Base-by-base conservation (phyloP, 1,140 invertebrate species). In the Achroia grisella region DNA sequence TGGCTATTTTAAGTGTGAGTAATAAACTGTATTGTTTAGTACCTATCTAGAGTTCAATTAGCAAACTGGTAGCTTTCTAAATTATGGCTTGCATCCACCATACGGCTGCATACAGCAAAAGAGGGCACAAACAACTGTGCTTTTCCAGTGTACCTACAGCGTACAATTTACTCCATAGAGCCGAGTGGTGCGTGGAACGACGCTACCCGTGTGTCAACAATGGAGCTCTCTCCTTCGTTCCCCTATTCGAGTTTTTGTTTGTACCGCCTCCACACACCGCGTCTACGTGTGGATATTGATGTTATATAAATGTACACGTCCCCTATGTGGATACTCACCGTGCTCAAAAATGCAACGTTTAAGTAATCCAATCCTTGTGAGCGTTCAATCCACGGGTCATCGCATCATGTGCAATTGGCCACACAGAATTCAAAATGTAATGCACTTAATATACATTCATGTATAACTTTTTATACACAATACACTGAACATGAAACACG, bases 141-240 rank as follows among this genome's bases (percentile, higher is more conserved):
- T 42, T 57, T 62, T 42, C n/a, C n/a, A n/a, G n/a, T n/a, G n/a
- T n/a, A n/a, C n/a, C n/a, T n/a, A n/a, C 23, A 58, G 39, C 54
- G 29, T 52, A 53, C 44, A 60, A 56, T 66, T 56, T 59, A 57
- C 49, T 47, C 36, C 35, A 34, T 42, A 47, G 44, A 48, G 51
- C 50, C 37, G 48, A 52, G 34, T 56, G 39, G 55, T 46, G 47
- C 45, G 44, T 47, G 45, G 46, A 55, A 50, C 52, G 50, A 43
- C 53, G 56, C 47, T 62, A 54, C 58, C 51, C 54, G 62, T 77
- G 62, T 77, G 68, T 79, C 73, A 80, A 80, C 75, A 79, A 76
- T 66, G 63, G 56, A 50, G 67, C 75, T 71, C 70, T 70, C 70
- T 70, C 67, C 64, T 62, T 62, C 65, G 55, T 75, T 73, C 71